Evolutionary conservation across 2,113 vertebrate species (phyloP).

Genomic region (Sclerurus mexicanus): DNA sequence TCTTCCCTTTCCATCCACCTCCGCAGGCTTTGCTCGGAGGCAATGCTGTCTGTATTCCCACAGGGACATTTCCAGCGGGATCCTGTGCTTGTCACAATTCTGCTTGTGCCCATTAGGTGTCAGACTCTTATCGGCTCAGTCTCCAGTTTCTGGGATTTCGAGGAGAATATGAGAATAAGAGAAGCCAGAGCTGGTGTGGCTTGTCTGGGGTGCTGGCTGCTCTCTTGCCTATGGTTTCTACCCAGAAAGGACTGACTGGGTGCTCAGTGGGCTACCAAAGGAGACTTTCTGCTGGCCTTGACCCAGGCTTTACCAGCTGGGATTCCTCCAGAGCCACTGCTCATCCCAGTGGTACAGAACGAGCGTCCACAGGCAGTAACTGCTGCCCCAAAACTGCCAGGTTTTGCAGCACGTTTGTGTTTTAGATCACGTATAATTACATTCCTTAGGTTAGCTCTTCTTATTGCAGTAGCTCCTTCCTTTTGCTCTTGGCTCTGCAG

Average conservation of each 20-base stretch:
- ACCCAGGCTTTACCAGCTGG: background rate
- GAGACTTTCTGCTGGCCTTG: background rate
- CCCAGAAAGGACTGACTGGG: background rate
- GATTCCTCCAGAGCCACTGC: background rate
- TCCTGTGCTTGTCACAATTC: background rate
- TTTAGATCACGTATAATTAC: background rate
- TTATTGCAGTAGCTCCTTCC: background rate
- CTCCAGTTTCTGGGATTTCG: background rate
- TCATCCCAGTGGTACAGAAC: background rate
- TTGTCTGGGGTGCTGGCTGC: background rate
- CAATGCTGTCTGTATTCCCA: background rate
- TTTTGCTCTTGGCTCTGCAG: background rate
- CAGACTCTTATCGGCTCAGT: slow-evolving; percentile 5
- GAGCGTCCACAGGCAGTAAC: background rate
- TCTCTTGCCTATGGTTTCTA: accelerated
- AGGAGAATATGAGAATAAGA: background rate
- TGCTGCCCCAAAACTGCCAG: background rate
- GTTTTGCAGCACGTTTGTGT: background rate
- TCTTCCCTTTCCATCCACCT: background rate
- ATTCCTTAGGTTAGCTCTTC: background rate
- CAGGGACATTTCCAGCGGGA: background rate
- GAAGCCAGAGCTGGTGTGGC: background rate
- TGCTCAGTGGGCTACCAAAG: background rate
- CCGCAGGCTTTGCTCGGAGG: background rate
- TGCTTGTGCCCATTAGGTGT: slow-evolving; percentile 59